These are phyloP conservation scores for Tolmerus cingulatus DNA, from an alignment of 2,888 invertebrate species.

Conservation along the genomic window DNA sequence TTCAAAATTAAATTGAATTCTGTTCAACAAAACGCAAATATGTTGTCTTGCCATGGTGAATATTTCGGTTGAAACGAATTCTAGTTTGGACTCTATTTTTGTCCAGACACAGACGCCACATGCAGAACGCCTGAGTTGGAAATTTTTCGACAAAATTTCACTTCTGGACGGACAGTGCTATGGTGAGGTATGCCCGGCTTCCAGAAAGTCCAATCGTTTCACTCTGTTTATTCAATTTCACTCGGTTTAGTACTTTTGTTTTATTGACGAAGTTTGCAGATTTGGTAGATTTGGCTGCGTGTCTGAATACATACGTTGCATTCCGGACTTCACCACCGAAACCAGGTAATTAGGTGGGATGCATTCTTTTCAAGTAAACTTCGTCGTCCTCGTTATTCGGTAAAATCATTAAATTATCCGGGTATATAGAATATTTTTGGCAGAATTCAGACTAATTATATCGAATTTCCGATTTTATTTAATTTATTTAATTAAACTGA, in stretches of 20 bases:
- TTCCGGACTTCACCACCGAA: neutral
- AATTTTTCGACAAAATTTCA: constrained; percentile 55
- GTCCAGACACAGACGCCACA: neutral
- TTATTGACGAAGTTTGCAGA: neutral
- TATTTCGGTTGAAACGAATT: constrained; percentile 7
- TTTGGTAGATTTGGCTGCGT: neutral
- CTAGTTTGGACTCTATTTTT: constrained; percentile 14
- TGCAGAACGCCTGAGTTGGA: constrained; percentile 53
- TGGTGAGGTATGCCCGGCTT: constrained; percentile 49
- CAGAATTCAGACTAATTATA: neutral
- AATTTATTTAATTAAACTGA: neutral
- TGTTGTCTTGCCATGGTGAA: constrained; percentile 27
- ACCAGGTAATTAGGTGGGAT: neutral
- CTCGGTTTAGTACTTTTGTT: neutral
- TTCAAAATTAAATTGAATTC: constrained; percentile 1
- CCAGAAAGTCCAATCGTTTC: neutral
- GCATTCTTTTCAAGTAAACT: neutral
- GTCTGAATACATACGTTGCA: neutral
- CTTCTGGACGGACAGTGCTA: constrained; percentile 54
- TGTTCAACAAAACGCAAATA: neutral
- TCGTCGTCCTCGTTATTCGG: neutral
- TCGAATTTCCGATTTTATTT: neutral
- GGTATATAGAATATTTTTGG: neutral
- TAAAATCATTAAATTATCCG: neutral
- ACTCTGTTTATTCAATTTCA: neutral